Evolutionary conservation across 2,888 invertebrate species (phyloP), one percentile per base, ranked within the genome.

Genomic region (Eupithecia exiguata): DNA sequence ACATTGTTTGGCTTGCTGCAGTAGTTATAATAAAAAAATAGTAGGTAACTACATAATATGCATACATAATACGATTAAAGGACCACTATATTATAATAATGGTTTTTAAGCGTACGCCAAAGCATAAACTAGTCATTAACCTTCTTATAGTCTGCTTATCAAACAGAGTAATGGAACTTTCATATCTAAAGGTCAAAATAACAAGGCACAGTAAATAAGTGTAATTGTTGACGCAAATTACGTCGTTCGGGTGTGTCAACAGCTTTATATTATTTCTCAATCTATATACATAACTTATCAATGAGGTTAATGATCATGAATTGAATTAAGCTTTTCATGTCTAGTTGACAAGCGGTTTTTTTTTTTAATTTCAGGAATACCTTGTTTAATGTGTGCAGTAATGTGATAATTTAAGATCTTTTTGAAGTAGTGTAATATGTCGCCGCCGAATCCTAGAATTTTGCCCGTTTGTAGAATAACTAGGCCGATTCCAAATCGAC

Each of bases 221-320:
- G 81, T 79, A 84, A 83, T 74, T 76, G 71, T 81, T 81, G 81
- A 74, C 78, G 68, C 61, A 65, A 69, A 70, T 84, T 83, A 82
- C 86, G 78, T 82, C 80, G 82, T 77, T 70, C 74, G 81, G 76
- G 79, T 77, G 80, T 83, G 80, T 77, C 74, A 63, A 53, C 53
- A 61, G 16, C 16, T 70, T 67, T 70, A 69, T 69, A 71, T 65
- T 80, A 21, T 21, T 53, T 53, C 53, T n/a, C 21, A 53, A 53
- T 53, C 21, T 76, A 73, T n/a, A n/a, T n/a, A n/a, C n/a, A n/a
- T 78, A 77, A 77, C 61, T 21, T 58, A 68, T 71, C 70, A 43
- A 21, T 53, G 68, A 70, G 69, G 65, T 14, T 38, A 69, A 36
- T 40, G 40, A 62, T 46, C 67, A n/a, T 18, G 46, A 18, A 35